phyloP scores from a whole-genome alignment of 2,888 invertebrate genomes.

The Xestoiulus laeticollis region DNA sequence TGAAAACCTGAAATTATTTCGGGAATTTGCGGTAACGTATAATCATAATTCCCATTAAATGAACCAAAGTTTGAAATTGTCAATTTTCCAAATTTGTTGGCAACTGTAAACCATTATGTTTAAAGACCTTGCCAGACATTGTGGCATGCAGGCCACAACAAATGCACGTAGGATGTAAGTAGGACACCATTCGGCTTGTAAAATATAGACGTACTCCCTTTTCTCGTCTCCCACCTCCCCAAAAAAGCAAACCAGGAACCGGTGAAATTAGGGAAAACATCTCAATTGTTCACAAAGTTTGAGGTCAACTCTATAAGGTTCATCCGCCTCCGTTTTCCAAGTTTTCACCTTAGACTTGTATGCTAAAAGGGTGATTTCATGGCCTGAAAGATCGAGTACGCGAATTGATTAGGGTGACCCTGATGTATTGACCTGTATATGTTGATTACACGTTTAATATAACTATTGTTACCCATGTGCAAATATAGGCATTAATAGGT shows the following conservation, averaged over 20 bases:
- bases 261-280: neutral
- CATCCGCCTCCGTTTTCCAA: neutral
- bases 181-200: neutral
- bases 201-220: neutral
- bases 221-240: neutral
- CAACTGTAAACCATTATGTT: neutral
- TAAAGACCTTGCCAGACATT: neutral
- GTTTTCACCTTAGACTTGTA: neutral
- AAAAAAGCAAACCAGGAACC: neutral
- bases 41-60: no score
- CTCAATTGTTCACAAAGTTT: neutral
- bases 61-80: no score
- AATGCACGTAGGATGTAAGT: neutral
- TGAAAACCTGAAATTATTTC: no score
- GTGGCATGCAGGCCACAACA: neutral
- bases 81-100: neutral
- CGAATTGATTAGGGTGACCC: neutral
- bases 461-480: neutral
- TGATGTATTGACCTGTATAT: neutral
- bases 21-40: no score
- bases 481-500: slow-evolving; percentile 3
- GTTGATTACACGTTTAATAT: neutral
- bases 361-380: slow-evolving; percentile 8
- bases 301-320: neutral
- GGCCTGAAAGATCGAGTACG: neutral